Conservation (phyloP, 1,140 invertebrate species). For the Philotrypesis tridentata region DNA sequence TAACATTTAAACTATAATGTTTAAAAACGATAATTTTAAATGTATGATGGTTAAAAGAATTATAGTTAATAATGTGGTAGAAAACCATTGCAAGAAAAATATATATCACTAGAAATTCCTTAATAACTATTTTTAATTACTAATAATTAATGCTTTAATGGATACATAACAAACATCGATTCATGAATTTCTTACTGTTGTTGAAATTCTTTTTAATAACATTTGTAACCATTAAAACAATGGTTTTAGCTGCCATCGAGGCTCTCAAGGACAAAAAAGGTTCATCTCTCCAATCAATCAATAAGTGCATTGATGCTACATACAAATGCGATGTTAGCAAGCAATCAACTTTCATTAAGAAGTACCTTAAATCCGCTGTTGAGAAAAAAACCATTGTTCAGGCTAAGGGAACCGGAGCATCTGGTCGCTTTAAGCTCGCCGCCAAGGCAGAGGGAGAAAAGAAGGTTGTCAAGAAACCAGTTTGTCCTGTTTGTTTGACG, state of each 20-base stretch:
- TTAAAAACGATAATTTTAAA: too few species aligned
- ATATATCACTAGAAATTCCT: too few species aligned
- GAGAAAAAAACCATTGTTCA: constrained; percentile 75
- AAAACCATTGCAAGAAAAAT: too few species aligned
- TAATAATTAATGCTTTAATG: too few species aligned
- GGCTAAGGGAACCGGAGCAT: constrained; percentile 78
- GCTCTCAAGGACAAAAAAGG: constrained; percentile 77
- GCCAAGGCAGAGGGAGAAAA: constrained; percentile 9
- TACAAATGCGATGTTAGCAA: constrained; percentile 77
- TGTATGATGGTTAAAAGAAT: too few species aligned
- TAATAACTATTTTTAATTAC: too few species aligned
- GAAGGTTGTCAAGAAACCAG: constrained; percentile 9
- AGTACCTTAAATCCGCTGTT: constrained; percentile 76
- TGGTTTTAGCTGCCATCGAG: constrained; percentile 77
- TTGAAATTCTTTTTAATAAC: too few species aligned
- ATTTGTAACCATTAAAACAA: not conserved
- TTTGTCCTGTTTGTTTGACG: too few species aligned
- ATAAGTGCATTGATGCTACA: constrained; percentile 77
- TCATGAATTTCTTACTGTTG: too few species aligned
- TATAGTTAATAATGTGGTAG: too few species aligned
- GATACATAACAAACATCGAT: too few species aligned
- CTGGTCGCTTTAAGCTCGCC: constrained; percentile 76
- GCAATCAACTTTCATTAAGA: constrained; percentile 76
- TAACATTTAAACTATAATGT: too few species aligned
- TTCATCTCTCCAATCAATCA: constrained; percentile 78